Base-by-base conservation (phyloP, 2,888 invertebrate genomes). In the Agrochola macilenta region DNA sequence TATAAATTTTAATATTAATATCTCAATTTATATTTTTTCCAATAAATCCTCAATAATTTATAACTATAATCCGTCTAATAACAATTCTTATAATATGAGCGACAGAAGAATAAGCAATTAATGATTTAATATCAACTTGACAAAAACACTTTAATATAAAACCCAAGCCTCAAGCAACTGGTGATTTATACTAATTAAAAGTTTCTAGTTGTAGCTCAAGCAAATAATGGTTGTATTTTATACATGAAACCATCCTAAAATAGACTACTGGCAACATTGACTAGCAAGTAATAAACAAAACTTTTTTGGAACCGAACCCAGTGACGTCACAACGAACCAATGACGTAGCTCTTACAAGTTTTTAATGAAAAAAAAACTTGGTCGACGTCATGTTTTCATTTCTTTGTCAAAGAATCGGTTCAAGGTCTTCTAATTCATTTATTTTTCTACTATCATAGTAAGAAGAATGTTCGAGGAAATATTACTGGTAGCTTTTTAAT, bases 361-460 rank as follows among this genome's bases (percentile, higher is more conserved):
- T 80, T 84, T 66, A 84, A 66, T 81, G 57, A 80, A 69, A 81
- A 76, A 74, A 76, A 49, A 73, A 58, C 69, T 81, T 80, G 20
- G 5, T 5, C 23, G 4, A 52, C 60, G 60, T 69, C 54, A 61
- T 49, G 12, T 63, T 73, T 69, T 73, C 20, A 64, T 79, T 52
- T 58, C 60, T 73, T 80, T 69, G 30, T 57, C n/a, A 35, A 49
- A 61, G 14, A 46, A 39, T 20, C 49, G 60, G 23, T 84, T 60
- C 52, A 65, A 52, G 39, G 64, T 61, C 49, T 52, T 46, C 39
- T 35, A 49, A 39, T 49, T 68, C 64, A 68, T 83, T 82, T 63
- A 57, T 54, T 68, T 77, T 66, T 43, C n/a, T 23, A n/a, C 46
- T 17, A 46, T 76, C 75, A 14, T 57, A n/a, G 0, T 46, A 57